Percentiles rank a stretch among this genome's conserved stretches.
phyloP scores from a whole-genome alignment of 2,797 vertebrate genomes.

The Rhinichthys osculus region DNA sequence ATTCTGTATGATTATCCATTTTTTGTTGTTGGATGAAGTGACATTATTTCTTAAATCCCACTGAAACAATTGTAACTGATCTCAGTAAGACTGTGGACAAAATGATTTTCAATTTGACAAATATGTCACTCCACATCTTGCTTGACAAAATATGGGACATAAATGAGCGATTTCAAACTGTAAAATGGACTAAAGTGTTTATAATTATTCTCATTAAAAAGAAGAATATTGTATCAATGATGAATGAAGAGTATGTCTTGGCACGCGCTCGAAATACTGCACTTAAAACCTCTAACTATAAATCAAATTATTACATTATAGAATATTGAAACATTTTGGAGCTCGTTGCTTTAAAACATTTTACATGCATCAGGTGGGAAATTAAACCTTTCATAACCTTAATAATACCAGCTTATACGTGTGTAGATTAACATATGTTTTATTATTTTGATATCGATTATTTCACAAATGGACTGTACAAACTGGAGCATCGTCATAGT shows the following conservation, averaged over 20 bases:
- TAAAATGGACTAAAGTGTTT: slow-evolving; percentile 84
- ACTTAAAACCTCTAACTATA: not conserved
- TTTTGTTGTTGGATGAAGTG: slow-evolving; percentile 71
- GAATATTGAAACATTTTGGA: not conserved
- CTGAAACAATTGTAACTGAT: not conserved
- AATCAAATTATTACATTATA: not conserved
- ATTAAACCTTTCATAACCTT: not conserved
- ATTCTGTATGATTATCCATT: slow-evolving; percentile 73
- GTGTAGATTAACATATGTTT: not conserved
- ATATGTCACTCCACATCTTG: slow-evolving; percentile 81
- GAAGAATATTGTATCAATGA: slow-evolving; percentile 67
- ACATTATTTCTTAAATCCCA: slow-evolving; percentile 72
- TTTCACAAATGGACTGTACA: slow-evolving; percentile 29
- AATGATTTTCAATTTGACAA: not conserved
- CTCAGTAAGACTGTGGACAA: slow-evolving; percentile 73
- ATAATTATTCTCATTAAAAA: slow-evolving; percentile 83
- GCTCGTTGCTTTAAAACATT: slow-evolving; percentile 6
- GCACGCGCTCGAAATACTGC: slow-evolving; percentile 14
- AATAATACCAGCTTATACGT: not conserved
- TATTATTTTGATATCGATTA: slow-evolving; percentile 38
- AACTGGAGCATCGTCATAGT: slow-evolving; percentile 48
- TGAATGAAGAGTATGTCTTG: slow-evolving; percentile 48
- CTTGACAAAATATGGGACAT: slow-evolving; percentile 80
- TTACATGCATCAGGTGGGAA: slow-evolving; percentile 11
- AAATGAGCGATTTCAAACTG: slow-evolving; percentile 68